phyloP scores from a whole-genome alignment of 2,888 invertebrate genomes.

The Eremobia ochroleuca region DNA sequence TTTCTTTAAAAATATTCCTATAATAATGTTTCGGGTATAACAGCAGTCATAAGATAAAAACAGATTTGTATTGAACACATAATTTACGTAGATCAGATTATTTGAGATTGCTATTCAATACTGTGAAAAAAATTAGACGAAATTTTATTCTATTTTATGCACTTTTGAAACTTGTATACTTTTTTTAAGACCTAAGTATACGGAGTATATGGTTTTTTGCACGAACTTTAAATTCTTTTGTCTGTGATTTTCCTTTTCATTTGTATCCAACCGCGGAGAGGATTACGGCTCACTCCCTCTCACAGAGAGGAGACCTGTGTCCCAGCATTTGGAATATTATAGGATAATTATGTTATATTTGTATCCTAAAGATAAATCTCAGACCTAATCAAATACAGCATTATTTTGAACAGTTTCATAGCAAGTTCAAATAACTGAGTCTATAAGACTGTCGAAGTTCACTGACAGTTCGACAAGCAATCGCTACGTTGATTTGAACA shows the following conservation, averaged over 20 bases:
- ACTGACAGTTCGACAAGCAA: slow-evolving; percentile 44
- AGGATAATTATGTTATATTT: background rate
- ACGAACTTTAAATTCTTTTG: background rate
- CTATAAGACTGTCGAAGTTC: slow-evolving; percentile 56
- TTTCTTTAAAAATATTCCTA: slow-evolving; percentile 71
- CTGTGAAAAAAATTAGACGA: slow-evolving; percentile 18
- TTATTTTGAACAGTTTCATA: slow-evolving; percentile 14
- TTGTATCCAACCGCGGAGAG: too few relatives aligned
- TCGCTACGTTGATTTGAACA: slow-evolving; percentile 15
- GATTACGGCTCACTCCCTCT: background rate
- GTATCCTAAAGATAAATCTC: background rate
- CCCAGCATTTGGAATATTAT: background rate
- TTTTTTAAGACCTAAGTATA: too few relatives aligned
- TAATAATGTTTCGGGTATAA: slow-evolving; percentile 77
- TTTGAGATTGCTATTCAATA: slow-evolving; percentile 75
- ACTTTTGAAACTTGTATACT: background rate
- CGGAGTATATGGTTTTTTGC: too few relatives aligned
- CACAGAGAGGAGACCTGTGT: too few relatives aligned
- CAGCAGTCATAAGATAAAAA: slow-evolving; percentile 77
- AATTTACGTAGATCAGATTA: slow-evolving; percentile 76
- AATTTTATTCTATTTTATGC: background rate
- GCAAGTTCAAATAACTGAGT: slow-evolving; percentile 63
- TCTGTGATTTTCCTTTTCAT: background rate
- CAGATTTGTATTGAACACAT: slow-evolving; percentile 85
- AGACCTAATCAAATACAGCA: background rate